These are phyloP conservation scores for Circaetus gallicus DNA, from an alignment of 2,113 vertebrate genomes.

Conservation along the genomic window DNA sequence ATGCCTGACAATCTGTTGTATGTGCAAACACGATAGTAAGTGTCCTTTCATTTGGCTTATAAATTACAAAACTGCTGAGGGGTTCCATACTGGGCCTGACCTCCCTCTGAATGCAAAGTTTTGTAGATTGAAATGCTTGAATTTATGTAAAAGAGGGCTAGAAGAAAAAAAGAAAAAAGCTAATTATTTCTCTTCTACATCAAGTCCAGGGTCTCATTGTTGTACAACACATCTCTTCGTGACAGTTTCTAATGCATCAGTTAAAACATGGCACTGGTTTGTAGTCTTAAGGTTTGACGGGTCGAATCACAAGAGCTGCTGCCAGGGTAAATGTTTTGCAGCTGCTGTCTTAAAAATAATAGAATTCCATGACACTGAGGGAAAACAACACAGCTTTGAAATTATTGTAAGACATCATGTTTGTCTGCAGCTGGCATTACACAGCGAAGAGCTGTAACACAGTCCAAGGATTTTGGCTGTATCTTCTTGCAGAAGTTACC, in stretches of 20 bases:
- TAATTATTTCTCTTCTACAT: neutral
- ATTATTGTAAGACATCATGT: neutral
- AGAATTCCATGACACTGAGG: neutral
- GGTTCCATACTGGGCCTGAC: neutral
- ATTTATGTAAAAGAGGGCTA: neutral
- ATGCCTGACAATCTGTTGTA: neutral
- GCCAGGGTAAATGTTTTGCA: neutral
- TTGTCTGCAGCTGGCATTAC: neutral
- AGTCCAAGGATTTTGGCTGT: neutral
- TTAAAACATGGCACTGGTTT: neutral
- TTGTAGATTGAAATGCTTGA: neutral
- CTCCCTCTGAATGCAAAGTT: neutral
- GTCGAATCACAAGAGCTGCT: neutral
- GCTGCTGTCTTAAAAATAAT: neutral
- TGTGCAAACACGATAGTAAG: neutral
- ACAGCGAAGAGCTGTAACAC: neutral
- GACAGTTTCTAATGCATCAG: neutral
- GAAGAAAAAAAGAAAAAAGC: neutral
- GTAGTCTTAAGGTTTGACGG: neutral
- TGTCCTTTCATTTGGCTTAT: neutral
- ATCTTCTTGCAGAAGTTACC: neutral
- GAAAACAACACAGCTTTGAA: neutral
- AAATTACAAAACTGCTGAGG: neutral
- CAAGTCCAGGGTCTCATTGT: neutral
- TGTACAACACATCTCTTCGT: rapidly evolving